These are phyloP conservation scores for Anthopleura sola DNA, from an alignment of 64 coral and sea anemone genomes.

Conservation along the genomic window DNA sequence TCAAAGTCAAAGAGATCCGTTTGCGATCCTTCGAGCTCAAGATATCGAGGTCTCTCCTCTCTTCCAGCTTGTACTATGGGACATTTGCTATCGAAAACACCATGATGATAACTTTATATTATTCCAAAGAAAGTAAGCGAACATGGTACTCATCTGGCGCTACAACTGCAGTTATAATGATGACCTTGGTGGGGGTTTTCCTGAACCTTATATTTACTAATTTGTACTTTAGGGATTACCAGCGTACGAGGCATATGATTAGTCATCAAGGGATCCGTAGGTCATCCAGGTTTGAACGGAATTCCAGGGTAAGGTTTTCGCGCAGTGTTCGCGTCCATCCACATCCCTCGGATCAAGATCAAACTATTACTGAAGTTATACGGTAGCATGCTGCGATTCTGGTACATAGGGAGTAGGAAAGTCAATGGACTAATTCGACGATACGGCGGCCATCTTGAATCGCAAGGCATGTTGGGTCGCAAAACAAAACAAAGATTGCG, in stretches of 20 bases:
- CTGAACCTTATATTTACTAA: conserved; percentile 39
- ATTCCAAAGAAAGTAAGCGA: conserved; percentile 8
- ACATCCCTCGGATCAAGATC: conserved; percentile 2
- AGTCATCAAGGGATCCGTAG: conserved; percentile 12
- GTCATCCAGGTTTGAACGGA: conserved; percentile 11
- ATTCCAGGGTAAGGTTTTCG: conserved; percentile 20
- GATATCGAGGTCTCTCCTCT: conserved; percentile 38
- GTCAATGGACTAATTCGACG: too few species aligned
- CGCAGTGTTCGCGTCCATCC: background rate
- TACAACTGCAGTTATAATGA: conserved; percentile 21
- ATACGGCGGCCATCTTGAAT: too few species aligned
- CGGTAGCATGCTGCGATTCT: background rate
- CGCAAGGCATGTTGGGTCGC: too few species aligned
- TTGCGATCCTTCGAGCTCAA: conserved; percentile 45
- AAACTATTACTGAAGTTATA: background rate
- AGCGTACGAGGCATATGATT: conserved; percentile 11
- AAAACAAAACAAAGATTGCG: too few species aligned
- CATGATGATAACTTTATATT: conserved; percentile 45
- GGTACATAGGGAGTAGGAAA: background rate
- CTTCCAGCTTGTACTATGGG: conserved; percentile 33
- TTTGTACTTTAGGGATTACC: conserved; percentile 26
- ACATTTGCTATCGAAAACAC: conserved; percentile 41
- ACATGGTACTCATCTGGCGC: conserved; percentile 17
- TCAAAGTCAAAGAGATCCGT: conserved; percentile 51
- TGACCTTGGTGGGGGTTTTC: conserved; percentile 36